phyloP scores from a whole-genome alignment of 1,140 invertebrate genomes.

The Anoplophora glabripennis region DNA sequence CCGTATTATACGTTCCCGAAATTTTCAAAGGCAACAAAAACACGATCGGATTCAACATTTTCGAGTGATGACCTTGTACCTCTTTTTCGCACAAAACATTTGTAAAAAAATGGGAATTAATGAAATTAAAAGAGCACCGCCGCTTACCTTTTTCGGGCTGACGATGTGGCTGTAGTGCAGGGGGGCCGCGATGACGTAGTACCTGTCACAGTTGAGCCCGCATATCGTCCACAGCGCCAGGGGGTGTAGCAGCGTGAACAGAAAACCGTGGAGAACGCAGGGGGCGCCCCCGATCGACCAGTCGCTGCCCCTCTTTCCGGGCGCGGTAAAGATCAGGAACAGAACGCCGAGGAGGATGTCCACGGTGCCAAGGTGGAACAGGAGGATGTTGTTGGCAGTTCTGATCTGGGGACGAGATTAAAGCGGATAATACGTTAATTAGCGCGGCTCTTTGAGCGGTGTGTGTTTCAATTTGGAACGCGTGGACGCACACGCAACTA shows the following conservation, averaged over 20 bases:
- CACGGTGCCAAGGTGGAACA: slow-evolving; percentile 68
- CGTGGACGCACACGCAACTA: too few relatives aligned
- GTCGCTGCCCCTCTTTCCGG: slow-evolving; percentile 51
- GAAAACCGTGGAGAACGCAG: slow-evolving; percentile 62
- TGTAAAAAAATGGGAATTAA: too few relatives aligned
- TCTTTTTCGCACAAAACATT: too few relatives aligned
- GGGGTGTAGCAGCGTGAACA: slow-evolving; percentile 69
- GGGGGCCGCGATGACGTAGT: slow-evolving; percentile 73
- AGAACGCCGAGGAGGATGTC: slow-evolving; percentile 64
- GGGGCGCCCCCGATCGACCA: slow-evolving; percentile 54
- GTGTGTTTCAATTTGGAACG: too few relatives aligned
- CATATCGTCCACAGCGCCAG: slow-evolving; percentile 76
- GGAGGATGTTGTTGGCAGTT: slow-evolving; percentile 65
- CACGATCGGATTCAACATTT: too few relatives aligned
- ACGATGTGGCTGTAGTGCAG: slow-evolving; percentile 72
- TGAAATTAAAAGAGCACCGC: too few relatives aligned
- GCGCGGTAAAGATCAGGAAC: slow-evolving; percentile 53
- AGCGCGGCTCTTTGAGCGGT: too few relatives aligned
- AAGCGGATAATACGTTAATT: too few relatives aligned
- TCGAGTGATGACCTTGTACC: too few relatives aligned
- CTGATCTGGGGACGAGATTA: slow-evolving; percentile 53
- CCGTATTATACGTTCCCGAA: too few relatives aligned
- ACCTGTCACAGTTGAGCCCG: slow-evolving; percentile 75
- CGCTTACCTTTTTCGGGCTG: slow-evolving; percentile 60
- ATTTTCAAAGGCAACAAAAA: too few relatives aligned